Evolutionary conservation across 2,113 vertebrate species (phyloP), one percentile per base, ranked within the genome.

Genomic region (Oreochromis spilurus): DNA sequence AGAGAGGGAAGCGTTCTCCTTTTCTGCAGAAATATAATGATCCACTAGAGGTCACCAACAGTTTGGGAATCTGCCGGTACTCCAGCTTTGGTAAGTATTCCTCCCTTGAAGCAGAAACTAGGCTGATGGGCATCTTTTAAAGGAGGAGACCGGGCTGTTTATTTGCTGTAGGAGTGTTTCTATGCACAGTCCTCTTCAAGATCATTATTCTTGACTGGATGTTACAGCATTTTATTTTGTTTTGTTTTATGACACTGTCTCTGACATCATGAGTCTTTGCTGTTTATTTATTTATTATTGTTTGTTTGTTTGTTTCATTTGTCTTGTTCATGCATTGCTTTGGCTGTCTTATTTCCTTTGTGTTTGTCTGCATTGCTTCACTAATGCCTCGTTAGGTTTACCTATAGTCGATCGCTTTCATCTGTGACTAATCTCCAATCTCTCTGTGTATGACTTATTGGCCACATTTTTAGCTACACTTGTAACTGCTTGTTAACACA

Each of bases 21-120:
- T 52, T 52, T 52, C 31, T 87, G 84, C 60, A 83, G 50, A 45
- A 40, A 79, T 43, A 5, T 19, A 52, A 58, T 7, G 2, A 53
- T 86, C 90, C 94, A 92, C 92, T 85, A 91, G 94, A 91, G 87
- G 93, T 14, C 52, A 24, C 83, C 45, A 34, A 21, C 4, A 75
- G 19, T 21, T 45, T 65, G 83, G 9, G 3, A 45, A 40, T 78
- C 53, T 31, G 36, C n/a, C 31, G 6, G 21, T n/a, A 13, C 19
- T 16, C 9, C 3, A 21, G 9, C 16, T 43, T 29, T 13, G 29
- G 21, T 85, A 10, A 26, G 11, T 40, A 36, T 24, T 40, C 36
- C 50, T 45, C 13, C 48, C 14, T 2, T 40, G 3, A 45, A 53
- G 8, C 52, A 45, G 53, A 31, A 54, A 31, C 26, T 81, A 24